Evolutionary conservation across 2,888 invertebrate species (phyloP), one percentile per base, ranked within the genome.

Genomic region (Drosophila kambysellisi): DNA sequence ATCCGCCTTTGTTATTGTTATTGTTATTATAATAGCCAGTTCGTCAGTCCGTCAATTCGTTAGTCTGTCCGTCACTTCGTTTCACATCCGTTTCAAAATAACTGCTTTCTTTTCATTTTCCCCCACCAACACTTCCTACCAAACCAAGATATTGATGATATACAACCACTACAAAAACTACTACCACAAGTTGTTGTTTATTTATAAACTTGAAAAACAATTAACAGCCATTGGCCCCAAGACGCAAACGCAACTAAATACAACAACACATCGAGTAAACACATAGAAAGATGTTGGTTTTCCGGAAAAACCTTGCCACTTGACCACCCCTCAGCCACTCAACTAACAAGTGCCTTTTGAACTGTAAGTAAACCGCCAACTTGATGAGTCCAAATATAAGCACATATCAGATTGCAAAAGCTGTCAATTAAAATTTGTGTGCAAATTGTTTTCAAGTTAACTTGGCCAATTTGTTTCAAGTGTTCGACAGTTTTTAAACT

Each of bases 71-170:
- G 50, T 56, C 52, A 33, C 64, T 15, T 30, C 59, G 52, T 71
- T 48, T 54, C 67, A 59, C 57, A 79, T 86, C 74, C 69, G 70
- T 74, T 81, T 72, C 67, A 58, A 83, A 81, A 76, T 76, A 81
- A 65, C 82, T 60, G 71, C 75, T 79, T 72, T 83, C 77, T 70
- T 73, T 77, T 65, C 62, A 60, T 67, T 66, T 56, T 75, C 29
- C 29, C 67, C 20, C 56, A 61, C 35, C 37, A 54, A 57, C 20
- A 57, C 43, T 32, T 68, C 29, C 17, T 20, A 20, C 48, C 51
- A 41, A 65, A 35, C 33, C 9, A 35, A 25, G 51, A 43, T 51
- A 61, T 54, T 41, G n/a, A 33, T 61, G 33, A 32, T 11, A 17
- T 8, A 56, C 8, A 56, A 46, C 32, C 25, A n/a, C 11, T 17